Evolutionary conservation across 2,797 vertebrate species (phyloP).

Genomic region (Nannoperca australis): DNA sequence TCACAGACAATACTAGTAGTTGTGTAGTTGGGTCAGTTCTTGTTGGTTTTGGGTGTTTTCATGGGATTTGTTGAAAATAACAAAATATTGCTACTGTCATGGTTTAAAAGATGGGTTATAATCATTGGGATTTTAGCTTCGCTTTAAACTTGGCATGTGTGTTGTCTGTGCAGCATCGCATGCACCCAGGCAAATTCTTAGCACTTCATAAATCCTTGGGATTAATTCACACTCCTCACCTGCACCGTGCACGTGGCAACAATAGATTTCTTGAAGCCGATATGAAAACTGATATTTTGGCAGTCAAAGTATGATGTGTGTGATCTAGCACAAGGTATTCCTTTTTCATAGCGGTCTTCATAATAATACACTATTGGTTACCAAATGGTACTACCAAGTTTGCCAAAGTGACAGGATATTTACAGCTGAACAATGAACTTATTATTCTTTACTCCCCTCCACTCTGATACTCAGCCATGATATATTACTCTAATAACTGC

Average conservation of each 20-base stretch:
- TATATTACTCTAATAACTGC: constrained; percentile 55
- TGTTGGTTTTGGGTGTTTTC: background rate
- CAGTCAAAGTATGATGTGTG: background rate
- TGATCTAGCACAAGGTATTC: background rate
- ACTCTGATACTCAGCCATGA: constrained; percentile 28
- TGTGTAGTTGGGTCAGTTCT: background rate
- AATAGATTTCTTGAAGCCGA: background rate
- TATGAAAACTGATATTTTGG: background rate
- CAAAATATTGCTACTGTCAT: background rate
- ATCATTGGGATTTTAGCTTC: background rate
- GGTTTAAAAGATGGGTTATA: background rate
- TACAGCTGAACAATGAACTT: constrained; percentile 29
- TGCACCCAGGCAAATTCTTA: background rate
- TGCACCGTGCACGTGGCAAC: background rate
- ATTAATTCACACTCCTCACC: background rate
- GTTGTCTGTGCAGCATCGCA: background rate
- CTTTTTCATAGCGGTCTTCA: background rate
- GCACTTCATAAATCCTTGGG: no score
- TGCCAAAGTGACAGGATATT: constrained; percentile 3
- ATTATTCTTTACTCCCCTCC: constrained; percentile 38
- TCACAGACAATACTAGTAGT: background rate
- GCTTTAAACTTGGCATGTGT: background rate
- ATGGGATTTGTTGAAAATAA: constrained; percentile 10
- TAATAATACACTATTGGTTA: background rate
- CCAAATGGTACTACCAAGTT: background rate